These are phyloP conservation scores for Acrocyrtus sp. DNA, from an alignment of 2,888 invertebrate species.

Conservation along the genomic window DNA sequence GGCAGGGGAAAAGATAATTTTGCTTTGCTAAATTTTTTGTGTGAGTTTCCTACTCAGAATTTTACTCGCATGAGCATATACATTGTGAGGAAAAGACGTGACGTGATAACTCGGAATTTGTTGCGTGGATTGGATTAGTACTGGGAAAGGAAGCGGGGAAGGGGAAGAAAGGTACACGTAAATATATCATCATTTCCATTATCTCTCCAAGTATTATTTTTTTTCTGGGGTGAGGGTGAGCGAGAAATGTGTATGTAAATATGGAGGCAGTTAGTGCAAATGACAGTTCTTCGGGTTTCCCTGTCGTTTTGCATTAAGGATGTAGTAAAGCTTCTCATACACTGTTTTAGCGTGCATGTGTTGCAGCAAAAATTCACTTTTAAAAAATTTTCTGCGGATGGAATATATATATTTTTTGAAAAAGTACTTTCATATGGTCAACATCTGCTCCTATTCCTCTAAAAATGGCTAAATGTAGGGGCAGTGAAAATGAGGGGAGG, in stretches of 20 bases:
- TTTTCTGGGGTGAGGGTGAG: not conserved
- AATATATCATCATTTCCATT: slow-evolving; percentile 29
- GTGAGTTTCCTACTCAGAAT: too few species aligned
- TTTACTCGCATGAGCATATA: not conserved
- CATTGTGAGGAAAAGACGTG: not conserved
- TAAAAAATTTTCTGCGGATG: too few species aligned
- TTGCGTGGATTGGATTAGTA: not conserved
- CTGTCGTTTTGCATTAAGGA: not conserved
- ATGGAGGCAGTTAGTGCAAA: slow-evolving; percentile 17
- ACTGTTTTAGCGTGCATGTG: too few species aligned
- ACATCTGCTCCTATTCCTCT: too few species aligned
- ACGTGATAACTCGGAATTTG: slow-evolving; percentile 1
- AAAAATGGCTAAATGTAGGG: too few species aligned
- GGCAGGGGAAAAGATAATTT: slow-evolving; percentile 9
- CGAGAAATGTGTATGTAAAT: not conserved
- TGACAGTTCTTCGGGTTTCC: not conserved
- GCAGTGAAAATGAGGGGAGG: too few species aligned
- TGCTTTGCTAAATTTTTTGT: slow-evolving; percentile 5
- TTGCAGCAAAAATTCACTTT: too few species aligned
- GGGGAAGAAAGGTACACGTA: slow-evolving; percentile 5
- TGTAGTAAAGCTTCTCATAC: not conserved
- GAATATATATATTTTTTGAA: too few species aligned
- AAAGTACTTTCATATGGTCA: slow-evolving; percentile 32
- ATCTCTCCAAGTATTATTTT: slow-evolving; percentile 2
- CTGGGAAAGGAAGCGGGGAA: not conserved